Evolutionary conservation across 2,888 invertebrate species (phyloP), one percentile per base, ranked within the genome.

Genomic region (Amblyjoppa proteus): DNA sequence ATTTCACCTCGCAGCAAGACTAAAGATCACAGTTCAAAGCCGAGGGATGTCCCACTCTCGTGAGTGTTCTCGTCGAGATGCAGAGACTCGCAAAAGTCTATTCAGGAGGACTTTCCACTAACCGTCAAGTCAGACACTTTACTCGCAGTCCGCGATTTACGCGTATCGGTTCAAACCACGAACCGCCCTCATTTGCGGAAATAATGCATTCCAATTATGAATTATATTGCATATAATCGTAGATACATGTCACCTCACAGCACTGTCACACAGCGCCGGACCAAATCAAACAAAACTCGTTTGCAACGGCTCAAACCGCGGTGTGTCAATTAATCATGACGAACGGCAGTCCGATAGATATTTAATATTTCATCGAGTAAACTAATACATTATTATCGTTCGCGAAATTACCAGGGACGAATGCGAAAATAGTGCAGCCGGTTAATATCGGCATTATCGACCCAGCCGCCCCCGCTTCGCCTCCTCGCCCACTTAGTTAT

Each of bases 391-490:
- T 16, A 16, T 49, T 4, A 16, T 49, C 16, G 45, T 49, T 13
- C 16, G 45, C 16, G 45, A 49, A 49, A 49, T 49, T 49, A 13
- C 13, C 13, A 13, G 45, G 4, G 16, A 5, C 45, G 16, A 49
- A 49, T 16, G 45, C 16, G 45, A 71, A 71, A 79, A 49, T 25
- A 28, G 38, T 51, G 5, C 45, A 38, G 31, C n/a, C 28, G 16
- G 41, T 83, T 77, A 58, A 73, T 71, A 82, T 82, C 73, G 80
- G 61, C 61, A 71, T 80, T 85, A 85, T 85, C 80, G 85, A 85
- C 79, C 68, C 58, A 4, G 25, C 5, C 7, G 69, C 45, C 58
- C 34, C 25, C 25, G 3, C 73, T n/a, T 51, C 4, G 38, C 73
- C 53, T 58, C 7, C 51, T 31, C 45, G 20, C 64, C 38, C 41